These are phyloP conservation scores for Lithophane socia DNA, from an alignment of 2,888 invertebrate genomes.

Conservation along the genomic window DNA sequence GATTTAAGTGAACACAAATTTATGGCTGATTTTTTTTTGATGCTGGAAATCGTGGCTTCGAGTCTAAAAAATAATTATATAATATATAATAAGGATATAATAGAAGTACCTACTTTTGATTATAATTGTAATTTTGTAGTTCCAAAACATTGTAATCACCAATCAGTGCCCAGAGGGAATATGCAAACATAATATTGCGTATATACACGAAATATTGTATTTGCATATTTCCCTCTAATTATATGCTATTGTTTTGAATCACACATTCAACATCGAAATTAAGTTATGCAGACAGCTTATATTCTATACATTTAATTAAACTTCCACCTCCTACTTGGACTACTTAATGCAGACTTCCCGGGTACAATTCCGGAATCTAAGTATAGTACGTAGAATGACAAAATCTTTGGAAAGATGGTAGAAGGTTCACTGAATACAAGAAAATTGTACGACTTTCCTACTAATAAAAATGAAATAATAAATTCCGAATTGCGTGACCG, in stretches of 20 bases:
- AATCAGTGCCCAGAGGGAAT: neutral
- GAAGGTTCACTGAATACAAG: neutral
- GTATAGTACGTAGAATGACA: neutral
- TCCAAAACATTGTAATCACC: neutral
- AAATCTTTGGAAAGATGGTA: neutral
- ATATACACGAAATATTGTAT: constrained; percentile 2
- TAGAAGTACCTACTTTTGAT: too few species aligned
- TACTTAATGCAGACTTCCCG: constrained; percentile 30
- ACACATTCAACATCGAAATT: constrained; percentile 21
- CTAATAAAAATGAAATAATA: neutral
- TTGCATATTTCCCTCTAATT: constrained; percentile 18
- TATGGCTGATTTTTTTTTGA: too few species aligned
- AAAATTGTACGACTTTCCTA: neutral
- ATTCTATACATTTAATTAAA: constrained; percentile 48
- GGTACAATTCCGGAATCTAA: constrained; percentile 14
- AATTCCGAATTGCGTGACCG: neutral
- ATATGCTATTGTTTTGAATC: constrained; percentile 12
- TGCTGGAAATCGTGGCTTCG: too few species aligned
- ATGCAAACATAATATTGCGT: too few species aligned
- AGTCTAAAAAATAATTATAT: too few species aligned
- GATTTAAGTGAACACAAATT: too few species aligned
- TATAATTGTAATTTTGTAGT: neutral
- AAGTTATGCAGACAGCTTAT: constrained; percentile 34
- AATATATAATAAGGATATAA: too few species aligned
- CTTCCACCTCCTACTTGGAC: constrained; percentile 28